These are phyloP conservation scores for Phaethon lepturus DNA, from an alignment of 2,113 vertebrate genomes.

Conservation along the genomic window DNA sequence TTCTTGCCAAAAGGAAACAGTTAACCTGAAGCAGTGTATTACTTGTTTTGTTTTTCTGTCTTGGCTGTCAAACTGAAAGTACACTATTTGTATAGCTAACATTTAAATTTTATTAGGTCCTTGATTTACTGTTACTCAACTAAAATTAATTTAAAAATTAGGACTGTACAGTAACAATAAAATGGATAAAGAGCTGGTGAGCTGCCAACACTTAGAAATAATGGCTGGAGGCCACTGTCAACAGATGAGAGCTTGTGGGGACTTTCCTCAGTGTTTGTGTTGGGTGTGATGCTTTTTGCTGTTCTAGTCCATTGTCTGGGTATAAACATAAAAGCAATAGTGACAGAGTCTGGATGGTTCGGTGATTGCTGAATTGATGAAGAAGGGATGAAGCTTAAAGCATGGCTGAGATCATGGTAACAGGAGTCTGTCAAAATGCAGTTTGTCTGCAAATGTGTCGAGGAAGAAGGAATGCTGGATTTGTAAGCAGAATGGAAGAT, in stretches of 20 bases:
- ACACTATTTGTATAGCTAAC: background rate
- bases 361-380: background rate
- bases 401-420: background rate
- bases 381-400: background rate
- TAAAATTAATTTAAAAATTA: slow-evolving; percentile 47
- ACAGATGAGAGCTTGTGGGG: background rate
- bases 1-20: slow-evolving; percentile 25
- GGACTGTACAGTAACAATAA: background rate
- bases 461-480: background rate
- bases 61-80: slow-evolving; percentile 4
- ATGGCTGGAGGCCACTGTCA: background rate
- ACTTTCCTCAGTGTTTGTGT: background rate
- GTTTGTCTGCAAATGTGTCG: background rate
- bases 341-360: background rate
- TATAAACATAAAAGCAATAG: background rate
- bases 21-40: background rate
- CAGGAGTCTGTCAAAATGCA: background rate
- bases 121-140: slow-evolving; percentile 13
- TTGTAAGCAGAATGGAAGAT: background rate
- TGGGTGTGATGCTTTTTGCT: background rate
- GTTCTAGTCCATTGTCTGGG: background rate
- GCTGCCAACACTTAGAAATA: background rate
- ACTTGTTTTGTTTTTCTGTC: slow-evolving; percentile 5
- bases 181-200: slow-evolving; percentile 32
- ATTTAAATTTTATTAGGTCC: slow-evolving; percentile 1